phyloP scores from a whole-genome alignment of 2,888 invertebrate genomes.

The Eledona agricola region DNA sequence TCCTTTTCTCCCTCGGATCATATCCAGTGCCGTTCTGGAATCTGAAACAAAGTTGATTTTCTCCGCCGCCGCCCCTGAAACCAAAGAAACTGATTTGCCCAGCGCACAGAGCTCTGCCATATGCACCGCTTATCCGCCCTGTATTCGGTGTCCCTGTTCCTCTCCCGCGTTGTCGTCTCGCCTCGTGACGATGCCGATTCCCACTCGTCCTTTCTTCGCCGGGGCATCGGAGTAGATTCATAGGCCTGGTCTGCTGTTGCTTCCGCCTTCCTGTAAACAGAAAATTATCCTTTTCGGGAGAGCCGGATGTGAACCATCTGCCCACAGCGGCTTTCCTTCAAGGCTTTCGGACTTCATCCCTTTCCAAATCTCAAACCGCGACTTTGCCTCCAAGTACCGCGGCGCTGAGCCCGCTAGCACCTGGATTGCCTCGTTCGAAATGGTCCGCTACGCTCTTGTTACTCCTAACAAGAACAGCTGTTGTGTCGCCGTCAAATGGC shows the following conservation, averaged over 20 bases:
- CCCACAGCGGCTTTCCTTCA: neutral
- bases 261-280: neutral
- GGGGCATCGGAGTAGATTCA: too few species aligned
- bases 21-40: too few species aligned
- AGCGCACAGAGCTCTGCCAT: too few species aligned
- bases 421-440: constrained; percentile 27
- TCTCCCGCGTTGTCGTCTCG: too few species aligned
- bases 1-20: too few species aligned
- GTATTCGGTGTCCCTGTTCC: too few species aligned
- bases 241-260: neutral
- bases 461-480: constrained; percentile 35
- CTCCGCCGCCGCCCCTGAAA: too few species aligned
- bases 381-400: constrained; percentile 20
- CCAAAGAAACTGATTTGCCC: too few species aligned
- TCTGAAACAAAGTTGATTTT: too few species aligned
- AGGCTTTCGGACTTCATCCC: neutral
- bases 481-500: constrained; percentile 35
- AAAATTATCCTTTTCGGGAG: neutral
- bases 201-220: neutral
- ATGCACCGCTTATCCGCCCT: too few species aligned
- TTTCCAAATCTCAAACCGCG: neutral
- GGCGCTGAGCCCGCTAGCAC: constrained; percentile 33
- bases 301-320: constrained; percentile 13
- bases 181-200: neutral
- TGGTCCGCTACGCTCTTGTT: constrained; percentile 38